Evolutionary conservation across 1,140 invertebrate genomes (phyloP), one percentile per base, ranked within the genome.

Genomic region (Choristoneura fumiferana): DNA sequence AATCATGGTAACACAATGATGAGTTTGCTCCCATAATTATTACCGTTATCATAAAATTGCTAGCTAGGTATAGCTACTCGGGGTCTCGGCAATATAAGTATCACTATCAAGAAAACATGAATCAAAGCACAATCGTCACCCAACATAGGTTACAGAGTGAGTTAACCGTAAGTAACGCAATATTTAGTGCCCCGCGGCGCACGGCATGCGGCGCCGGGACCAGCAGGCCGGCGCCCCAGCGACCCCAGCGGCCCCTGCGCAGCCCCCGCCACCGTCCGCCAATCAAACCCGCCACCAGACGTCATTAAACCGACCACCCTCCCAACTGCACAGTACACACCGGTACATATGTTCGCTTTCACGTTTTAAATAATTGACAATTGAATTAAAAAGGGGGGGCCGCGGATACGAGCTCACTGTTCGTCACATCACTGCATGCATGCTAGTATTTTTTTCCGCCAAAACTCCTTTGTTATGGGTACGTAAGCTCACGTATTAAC

Each of bases 331-430:
- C 22, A 29, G 22, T 67, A 65, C 62, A 56, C 43, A 65, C 63
- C 33, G 56, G 75, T 78, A 84, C 85, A 86, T 85, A 88, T 86
- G 83, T 76, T 84, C 63, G 66, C 70, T 76, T 81, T 84, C 79
- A 78, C 76, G 78, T 81, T 71, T 79, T 81, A 88, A 85, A 82
- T 85, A 81, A 87, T 82, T 78, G 73, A 66, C 57, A 62, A 45
- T 65, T 62, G 66, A 76, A 80, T 84, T 78, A 69, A 68, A 85
- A 79, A 78, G 73, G 81, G 81, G 77, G 71, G 65, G 69, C 64
- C 63, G 62, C 62, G 55, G 37, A 52, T 22, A 49, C 57, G 8
- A 22, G 14, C 38, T 6, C 22, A 58, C n/a, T 17, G 18, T 39
- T 56, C 9, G 60, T 58, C 64, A 64, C 57, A 66, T 6, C 22